Conservation (phyloP, 2,113 vertebrate genomes). For the Poeciliopsis occidentalis region DNA sequence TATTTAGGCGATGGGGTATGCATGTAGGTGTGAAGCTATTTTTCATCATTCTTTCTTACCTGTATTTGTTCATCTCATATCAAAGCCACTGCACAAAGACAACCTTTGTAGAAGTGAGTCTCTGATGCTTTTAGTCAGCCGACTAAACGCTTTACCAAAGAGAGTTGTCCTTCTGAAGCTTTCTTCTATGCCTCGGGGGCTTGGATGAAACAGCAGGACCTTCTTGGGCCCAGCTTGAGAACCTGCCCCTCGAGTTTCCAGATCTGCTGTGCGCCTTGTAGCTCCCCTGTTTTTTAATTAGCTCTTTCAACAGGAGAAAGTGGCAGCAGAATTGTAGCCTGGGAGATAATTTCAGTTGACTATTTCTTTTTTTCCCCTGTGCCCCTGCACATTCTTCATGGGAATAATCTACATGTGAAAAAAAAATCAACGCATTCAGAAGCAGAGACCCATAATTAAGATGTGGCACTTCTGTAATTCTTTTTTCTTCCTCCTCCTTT, state of each 20-base stretch:
- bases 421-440: conserved; percentile 66
- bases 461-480: conserved; percentile 43
- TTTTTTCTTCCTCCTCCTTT: conserved; percentile 27
- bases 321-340: conserved; percentile 74
- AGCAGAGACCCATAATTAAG: conserved; percentile 75
- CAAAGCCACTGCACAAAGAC: neutral
- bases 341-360: conserved; percentile 55
- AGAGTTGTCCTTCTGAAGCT: conserved; percentile 37
- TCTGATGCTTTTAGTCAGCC: neutral
- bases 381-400: conserved; percentile 33
- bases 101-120: neutral
- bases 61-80: neutral
- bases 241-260: conserved; percentile 28
- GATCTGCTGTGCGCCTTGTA: neutral
- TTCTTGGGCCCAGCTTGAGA: conserved; percentile 28
- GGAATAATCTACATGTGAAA: conserved; percentile 20
- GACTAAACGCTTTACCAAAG: conserved; percentile 28
- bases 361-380: conserved; percentile 51
- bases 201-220: conserved; percentile 53
- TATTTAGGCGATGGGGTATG: too few relatives aligned
- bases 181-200: conserved; percentile 28
- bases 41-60: neutral
- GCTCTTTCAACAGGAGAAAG: conserved; percentile 57
- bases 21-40: neutral
- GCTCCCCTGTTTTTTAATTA: conserved; percentile 71